phyloP scores from a whole-genome alignment of 2,888 invertebrate genomes.

The Torymus texanus region DNA sequence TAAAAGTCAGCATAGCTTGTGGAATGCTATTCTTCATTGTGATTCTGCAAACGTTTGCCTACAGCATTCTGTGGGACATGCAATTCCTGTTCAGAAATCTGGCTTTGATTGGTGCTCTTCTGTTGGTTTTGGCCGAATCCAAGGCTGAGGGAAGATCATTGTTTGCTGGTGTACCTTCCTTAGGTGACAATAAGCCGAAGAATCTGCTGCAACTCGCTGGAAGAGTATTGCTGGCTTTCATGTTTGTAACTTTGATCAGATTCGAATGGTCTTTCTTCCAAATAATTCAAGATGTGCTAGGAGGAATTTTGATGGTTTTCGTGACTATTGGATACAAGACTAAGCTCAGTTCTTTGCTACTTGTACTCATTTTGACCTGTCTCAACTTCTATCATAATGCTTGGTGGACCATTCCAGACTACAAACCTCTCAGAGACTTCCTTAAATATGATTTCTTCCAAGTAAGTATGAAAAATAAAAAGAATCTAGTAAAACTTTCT shows the following conservation, averaged over 20 bases:
- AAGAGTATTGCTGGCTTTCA: constrained; percentile 95
- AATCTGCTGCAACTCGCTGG: constrained; percentile 97
- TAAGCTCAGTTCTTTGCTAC: constrained; percentile 95
- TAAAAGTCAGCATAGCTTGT: constrained; percentile 93
- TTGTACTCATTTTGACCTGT: constrained; percentile 90
- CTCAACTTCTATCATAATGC: constrained; percentile 98
- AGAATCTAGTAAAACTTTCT: not conserved
- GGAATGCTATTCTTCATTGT: constrained; percentile 96
- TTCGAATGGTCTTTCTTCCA: constrained; percentile 94
- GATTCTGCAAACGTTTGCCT: constrained; percentile 95
- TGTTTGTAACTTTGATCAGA: constrained; percentile 97
- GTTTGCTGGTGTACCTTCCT: constrained; percentile 95
- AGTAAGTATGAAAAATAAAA: constrained; percentile 77
- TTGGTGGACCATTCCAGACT: constrained; percentile 97
- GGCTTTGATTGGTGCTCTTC: constrained; percentile 96
- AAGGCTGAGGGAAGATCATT: constrained; percentile 94
- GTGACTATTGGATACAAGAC: constrained; percentile 99
- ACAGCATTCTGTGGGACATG: constrained; percentile 98
- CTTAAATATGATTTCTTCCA: constrained; percentile 99
- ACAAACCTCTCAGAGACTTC: constrained; percentile 98
- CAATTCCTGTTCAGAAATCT: constrained; percentile 97
- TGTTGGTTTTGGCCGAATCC: constrained; percentile 97
- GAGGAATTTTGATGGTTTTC: constrained; percentile 94
- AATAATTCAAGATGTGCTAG: constrained; percentile 94
- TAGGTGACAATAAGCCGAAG: constrained; percentile 97